Base-by-base conservation (phyloP, 1,140 invertebrate species). In the Mycetomoellerius zeteki region DNA sequence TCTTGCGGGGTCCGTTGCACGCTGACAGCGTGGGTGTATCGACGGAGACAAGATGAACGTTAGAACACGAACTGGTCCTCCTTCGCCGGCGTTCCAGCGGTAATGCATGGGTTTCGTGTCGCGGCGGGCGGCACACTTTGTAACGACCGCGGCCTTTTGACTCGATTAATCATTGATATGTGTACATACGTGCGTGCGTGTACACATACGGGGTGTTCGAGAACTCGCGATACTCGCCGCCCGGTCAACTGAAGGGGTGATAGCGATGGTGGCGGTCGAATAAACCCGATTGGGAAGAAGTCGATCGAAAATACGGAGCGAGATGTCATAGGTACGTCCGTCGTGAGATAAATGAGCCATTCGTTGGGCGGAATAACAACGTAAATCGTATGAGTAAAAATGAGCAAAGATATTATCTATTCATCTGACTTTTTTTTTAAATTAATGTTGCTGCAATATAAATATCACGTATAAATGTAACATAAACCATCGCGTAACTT, bases 91-190 rank as follows among this genome's bases (percentile, higher is more conserved):
- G 88, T 89, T 90, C 85, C 72, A 43, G 77, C 88, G 92, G 93
- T 94, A 94, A 95, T 94, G 94, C 91, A 95, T 95, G 94, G 94
- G 91, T 93, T 94, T 93, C 92, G 93, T 93, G 94, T 95, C 95
- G 93, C 95, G 94, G 94, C 95, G 94, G 95, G 95, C 95, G 94
- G 95, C 95, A 94, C 93, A 95, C 94, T 95, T 95, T 95, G 95
- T 95, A 95, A 95, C 94, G 94, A 94, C 94, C 91, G 93, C 92
- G 90, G 90, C 91, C 94, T 93, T 95, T 95, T 94, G 94, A 94
- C 93, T 95, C 94, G 95, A 95, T 95, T 95, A 95, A 95, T 95
- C 95, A 95, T 95, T 94, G 94, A 95, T 94, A 94, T 93, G 92
- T 94, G 94, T 94, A 88, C 85, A 80, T 84, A 88, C 84, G 86